phyloP scores from a whole-genome alignment of 2,113 vertebrate genomes.

The Menidia beryllina region DNA sequence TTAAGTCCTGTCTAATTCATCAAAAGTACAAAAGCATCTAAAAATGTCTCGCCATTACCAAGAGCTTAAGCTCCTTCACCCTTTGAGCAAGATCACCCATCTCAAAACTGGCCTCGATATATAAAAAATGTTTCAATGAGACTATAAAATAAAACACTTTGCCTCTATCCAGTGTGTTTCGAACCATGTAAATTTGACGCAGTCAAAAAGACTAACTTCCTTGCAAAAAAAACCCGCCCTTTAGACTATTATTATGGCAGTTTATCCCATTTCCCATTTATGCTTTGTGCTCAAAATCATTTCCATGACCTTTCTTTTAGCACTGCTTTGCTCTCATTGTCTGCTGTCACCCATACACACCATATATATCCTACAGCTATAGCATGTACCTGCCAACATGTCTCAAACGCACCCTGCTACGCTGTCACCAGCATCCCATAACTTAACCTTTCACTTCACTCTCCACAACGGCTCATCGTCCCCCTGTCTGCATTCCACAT shows the following conservation, averaged over 20 bases:
- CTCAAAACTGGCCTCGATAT: too few relatives aligned
- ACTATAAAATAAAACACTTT: too few relatives aligned
- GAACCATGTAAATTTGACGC: not conserved
- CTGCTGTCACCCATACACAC: slow-evolving; percentile 45
- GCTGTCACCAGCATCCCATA: slow-evolving; percentile 33
- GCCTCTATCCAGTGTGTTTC: not conserved
- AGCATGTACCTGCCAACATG: slow-evolving; percentile 47
- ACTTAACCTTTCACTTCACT: slow-evolving; percentile 59
- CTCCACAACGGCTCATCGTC: slow-evolving; percentile 20
- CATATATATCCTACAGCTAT: slow-evolving; percentile 41
- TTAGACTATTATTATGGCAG: not conserved
- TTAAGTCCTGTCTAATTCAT: too few relatives aligned
- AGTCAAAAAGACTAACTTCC: not conserved
- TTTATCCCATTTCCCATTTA: slow-evolving; percentile 31
- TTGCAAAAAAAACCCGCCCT: not conserved
- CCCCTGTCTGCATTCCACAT: slow-evolving; percentile 27
- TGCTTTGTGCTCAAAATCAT: slow-evolving; percentile 46
- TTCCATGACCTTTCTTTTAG: slow-evolving; percentile 45
- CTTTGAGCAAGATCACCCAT: too few relatives aligned
- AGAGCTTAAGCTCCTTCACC: too few relatives aligned
- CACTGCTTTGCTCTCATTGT: slow-evolving; percentile 34
- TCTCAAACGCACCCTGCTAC: slow-evolving; percentile 12
- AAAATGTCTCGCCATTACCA: too few relatives aligned
- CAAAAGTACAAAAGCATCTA: too few relatives aligned
- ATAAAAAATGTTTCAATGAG: too few relatives aligned